phyloP scores from a whole-genome alignment of 2,888 invertebrate genomes.

The Mayetiola destructor region DNA sequence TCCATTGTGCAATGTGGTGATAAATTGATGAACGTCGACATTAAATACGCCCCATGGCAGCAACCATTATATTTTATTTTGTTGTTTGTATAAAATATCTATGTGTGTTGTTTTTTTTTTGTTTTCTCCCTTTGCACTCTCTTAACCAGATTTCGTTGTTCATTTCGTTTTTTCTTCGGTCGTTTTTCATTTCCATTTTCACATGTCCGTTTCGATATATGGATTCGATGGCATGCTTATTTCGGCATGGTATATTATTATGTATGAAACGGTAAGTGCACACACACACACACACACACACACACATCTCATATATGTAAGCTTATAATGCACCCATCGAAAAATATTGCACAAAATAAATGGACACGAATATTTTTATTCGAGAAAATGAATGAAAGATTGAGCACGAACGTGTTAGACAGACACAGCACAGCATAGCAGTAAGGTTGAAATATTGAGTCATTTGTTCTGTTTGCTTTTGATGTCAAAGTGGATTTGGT shows the following conservation, averaged over 20 bases:
- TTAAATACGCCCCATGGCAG: constrained; percentile 14
- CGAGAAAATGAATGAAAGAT: too few species aligned
- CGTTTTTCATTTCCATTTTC: too few species aligned
- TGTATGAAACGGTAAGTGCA: too few species aligned
- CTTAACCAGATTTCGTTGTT: too few species aligned
- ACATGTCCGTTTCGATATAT: too few species aligned
- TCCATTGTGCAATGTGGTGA: constrained; percentile 14
- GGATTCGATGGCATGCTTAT: too few species aligned
- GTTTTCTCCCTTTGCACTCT: neutral
- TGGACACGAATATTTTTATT: neutral
- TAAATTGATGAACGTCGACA: constrained; percentile 15
- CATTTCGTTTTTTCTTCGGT: neutral
- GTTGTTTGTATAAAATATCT: constrained; percentile 4
- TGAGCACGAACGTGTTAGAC: neutral
- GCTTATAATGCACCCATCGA: neutral
- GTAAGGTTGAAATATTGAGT: constrained; percentile 10
- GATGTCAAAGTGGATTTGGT: neutral
- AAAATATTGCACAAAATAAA: neutral
- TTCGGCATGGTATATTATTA: too few species aligned
- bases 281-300: too few species aligned
- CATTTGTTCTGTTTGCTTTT: constrained; percentile 6
- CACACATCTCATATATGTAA: too few species aligned
- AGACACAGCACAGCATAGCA: too few species aligned
- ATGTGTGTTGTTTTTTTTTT: neutral
- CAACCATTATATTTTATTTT: constrained; percentile 13